phyloP scores from a whole-genome alignment of 2,888 invertebrate genomes.

The Morinoia aosen region DNA sequence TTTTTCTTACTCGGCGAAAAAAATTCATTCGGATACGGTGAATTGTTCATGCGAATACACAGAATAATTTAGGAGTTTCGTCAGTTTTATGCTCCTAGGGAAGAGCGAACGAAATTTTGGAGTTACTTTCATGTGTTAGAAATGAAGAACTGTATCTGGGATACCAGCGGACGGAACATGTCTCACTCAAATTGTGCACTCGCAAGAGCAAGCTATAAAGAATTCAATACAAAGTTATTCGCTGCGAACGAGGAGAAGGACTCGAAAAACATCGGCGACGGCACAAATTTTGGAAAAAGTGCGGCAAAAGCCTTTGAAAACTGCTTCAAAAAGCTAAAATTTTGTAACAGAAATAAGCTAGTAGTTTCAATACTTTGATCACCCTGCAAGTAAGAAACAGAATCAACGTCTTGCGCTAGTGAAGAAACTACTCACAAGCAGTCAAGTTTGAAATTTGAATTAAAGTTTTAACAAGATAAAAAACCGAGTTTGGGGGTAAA shows the following conservation, averaged over 20 bases:
- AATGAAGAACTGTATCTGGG: not conserved
- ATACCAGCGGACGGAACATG: not conserved
- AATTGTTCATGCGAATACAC: too few relatives aligned
- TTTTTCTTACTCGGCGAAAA: too few relatives aligned
- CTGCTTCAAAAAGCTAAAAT: not conserved
- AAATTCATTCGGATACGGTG: too few relatives aligned
- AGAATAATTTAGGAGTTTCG: too few relatives aligned
- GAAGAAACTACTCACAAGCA: too few relatives aligned
- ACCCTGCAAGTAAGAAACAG: not conserved
- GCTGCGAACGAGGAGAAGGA: not conserved
- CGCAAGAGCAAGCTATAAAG: not conserved
- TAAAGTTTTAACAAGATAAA: not conserved
- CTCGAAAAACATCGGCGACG: not conserved
- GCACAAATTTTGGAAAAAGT: not conserved
- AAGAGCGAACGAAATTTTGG: too few relatives aligned
- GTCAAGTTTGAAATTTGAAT: not conserved
- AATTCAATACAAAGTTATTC: not conserved
- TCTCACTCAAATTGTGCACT: not conserved
- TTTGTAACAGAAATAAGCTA: not conserved
- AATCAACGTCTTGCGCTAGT: too few relatives aligned
- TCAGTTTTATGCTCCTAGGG: too few relatives aligned
- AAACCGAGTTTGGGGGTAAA: not conserved
- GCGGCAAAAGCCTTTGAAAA: not conserved
- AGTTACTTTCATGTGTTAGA: not conserved
- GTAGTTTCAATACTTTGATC: not conserved